Base-by-base conservation (phyloP, 2,113 vertebrate genomes). In the Lepisosteus oculatus region DNA sequence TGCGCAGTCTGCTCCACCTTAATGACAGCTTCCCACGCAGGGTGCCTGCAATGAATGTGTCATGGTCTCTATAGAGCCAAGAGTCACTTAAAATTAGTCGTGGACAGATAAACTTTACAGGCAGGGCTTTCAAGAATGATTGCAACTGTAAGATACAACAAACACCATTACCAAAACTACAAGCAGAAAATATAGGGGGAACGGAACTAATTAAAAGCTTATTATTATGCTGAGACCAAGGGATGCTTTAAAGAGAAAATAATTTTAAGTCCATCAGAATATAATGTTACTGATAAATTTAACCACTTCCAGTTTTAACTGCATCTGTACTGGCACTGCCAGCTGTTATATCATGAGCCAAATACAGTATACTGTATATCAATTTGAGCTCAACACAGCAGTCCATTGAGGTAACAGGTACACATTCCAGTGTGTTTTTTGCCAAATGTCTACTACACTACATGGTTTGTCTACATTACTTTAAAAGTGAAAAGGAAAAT, bases 1-100 rank as follows among this genome's bases (percentile, higher is more conserved):
- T 61, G 73, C 68, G 70, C 76, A 41, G 44, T 54, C 70, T 42
- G 14, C 56, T 74, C 76, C 77, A 73, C 62, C 61, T 76, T 76
- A 63, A 72, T 66, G 80, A 84, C 79, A 83, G 61, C 51, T 75
- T 57, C 41, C 54, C 55, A 54, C 41, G 15, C 47, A 55, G 54
- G 8, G 44, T 69, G 77, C 68, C 77, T 72, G 65, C 65, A 65
- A 72, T 29, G 67, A 67, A 81, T 72, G 65, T 71, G 73, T 14
- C 70, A 66, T 45, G 64, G 76, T 79, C 86, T 83, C 78, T 69
- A 72, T 74, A 82, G 85, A 78, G 80, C 73, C 70, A 80, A 74
- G 70, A 78, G 85, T 88, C 78, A 80, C 83, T 81, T 84, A 77
- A 86, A 88, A 54, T 13, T n/a, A 6, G 29, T 4, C 4, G 67